Evolutionary conservation across 2,888 invertebrate species (phyloP).

Genomic region (Tiliacea citrago): DNA sequence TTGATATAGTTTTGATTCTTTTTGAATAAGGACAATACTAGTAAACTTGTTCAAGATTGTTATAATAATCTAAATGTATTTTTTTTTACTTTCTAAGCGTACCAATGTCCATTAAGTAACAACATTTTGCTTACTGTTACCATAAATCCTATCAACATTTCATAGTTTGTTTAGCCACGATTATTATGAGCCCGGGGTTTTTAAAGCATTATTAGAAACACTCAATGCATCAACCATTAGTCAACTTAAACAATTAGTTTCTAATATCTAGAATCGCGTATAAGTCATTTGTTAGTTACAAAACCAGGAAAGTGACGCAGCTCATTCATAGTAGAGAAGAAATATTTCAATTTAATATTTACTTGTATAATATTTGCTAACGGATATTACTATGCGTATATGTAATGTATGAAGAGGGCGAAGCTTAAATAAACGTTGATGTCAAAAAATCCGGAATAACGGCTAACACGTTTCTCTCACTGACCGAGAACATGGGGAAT

Average conservation of each 20-base stretch:
- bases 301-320: constrained; percentile 25
- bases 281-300: constrained; percentile 15
- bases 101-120: neutral
- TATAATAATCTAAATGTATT: neutral
- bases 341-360: constrained; percentile 14
- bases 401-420: neutral
- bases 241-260: neutral
- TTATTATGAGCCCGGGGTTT: too few relatives aligned
- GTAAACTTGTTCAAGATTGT: neutral
- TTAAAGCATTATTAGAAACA: neutral
- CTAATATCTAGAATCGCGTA: neutral
- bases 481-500: neutral
- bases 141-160: neutral
- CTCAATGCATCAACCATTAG: constrained; percentile 1
- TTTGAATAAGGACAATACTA: neutral
- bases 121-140: neutral
- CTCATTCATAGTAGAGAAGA: constrained; percentile 11
- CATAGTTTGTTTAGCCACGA: neutral
- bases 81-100: neutral
- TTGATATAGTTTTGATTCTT: neutral
- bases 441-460: constrained; percentile 26
- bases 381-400: constrained; percentile 27
- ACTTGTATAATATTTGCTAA: constrained; percentile 38
- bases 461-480: constrained; percentile 4
- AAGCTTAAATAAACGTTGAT: constrained; percentile 27